Base-by-base conservation (phyloP, 2,113 vertebrate species). In the Jaculus jaculus region DNA sequence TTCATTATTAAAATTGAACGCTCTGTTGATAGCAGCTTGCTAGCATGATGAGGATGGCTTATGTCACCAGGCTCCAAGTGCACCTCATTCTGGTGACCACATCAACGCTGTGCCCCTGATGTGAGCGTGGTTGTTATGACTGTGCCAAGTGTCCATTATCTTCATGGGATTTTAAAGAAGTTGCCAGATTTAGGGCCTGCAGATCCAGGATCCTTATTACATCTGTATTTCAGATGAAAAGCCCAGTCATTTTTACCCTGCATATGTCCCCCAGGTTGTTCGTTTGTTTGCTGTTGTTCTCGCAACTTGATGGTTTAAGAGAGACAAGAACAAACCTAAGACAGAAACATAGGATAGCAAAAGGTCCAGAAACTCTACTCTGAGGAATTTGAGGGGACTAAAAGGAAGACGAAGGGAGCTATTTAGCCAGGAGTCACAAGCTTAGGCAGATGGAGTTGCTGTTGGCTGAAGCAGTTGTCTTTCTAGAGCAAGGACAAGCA, bases 61-160 rank as follows among this genome's bases (percentile, higher is more conserved):
- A 26, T 28, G 34, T 15, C 16, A 15, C 26, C 4, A 8, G 1
- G 4, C 30, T n/a, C 18, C 3, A 9, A 77, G 82, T 42, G 4
- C 28, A 39, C 11, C 68, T 47, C 5, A 13, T 51, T 79, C 24
- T 30, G 32, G 6, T 39, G 66, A 10, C 61, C 26, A 16, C 1
- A 3, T 32, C 20, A 7, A 1, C 34, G 34, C 21, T 2, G 2
- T 32, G 26, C 13, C 39, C 69, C 65, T 74, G 34, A 12, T 28
- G 0, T 28, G 17, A 32, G 16, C 2, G 9, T 37, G 8, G 37
- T 73, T 51, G 2, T 15, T 1, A 2, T 47, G 16, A 3, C 21
- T 71, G 47, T 69, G 30, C 51, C 68, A 16, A 0, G 1, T 5
- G 24, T 3, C 24, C 54, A 54, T 28, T 6, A 32, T 47, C 63